Evolutionary conservation across 2,888 invertebrate genomes (phyloP), one percentile per base, ranked within the genome.

Genomic region (Sarcophaga variegata): DNA sequence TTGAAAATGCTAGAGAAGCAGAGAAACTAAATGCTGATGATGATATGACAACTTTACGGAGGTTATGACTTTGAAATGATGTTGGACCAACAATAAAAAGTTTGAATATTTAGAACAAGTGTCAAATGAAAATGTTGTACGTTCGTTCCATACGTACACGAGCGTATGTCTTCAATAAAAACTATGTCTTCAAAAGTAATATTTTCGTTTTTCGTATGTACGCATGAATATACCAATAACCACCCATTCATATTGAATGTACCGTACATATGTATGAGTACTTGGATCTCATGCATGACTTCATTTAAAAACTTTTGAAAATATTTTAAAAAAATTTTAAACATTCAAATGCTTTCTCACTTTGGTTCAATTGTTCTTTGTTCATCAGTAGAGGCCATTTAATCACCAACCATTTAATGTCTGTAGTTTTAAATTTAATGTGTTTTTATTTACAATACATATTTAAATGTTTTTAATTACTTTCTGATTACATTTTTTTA

Each of bases 291-390:
- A 62, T 59, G 10, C 22, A 77, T 81, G 75, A 86, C 74, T 64
- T 81, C 80, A 83, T 70, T 78, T 78, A 45, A 77, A 72, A 67
- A 76, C 22, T 63, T 81, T 72, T 69, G 3, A 69, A 63, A 77
- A 70, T 69, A 67, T 81, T 82, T 82, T 60, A 74, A 63, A 83
- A 77, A 70, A 62, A 67, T 81, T 82, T 82, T 60, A 74, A 63
- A 83, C 75, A 69, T 54, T 69, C 25, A 70, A 67, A 62, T 37
- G 17, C 27, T 20, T 59, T 74, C 54, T 62, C 37, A 10, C 8
- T 54, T 54, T 54, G 47, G 11, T 62, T 62, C 17, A 37, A 37
- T 75, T 45, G n/a, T 17, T 75, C n/a, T 37, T 75, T 45, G n/a
- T 17, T 75, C n/a, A 0, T 27, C 8, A 10, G 2, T 37, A 37